Conservation (phyloP, 1,140 invertebrate genomes). For the Macrocentrus cingulum region DNA sequence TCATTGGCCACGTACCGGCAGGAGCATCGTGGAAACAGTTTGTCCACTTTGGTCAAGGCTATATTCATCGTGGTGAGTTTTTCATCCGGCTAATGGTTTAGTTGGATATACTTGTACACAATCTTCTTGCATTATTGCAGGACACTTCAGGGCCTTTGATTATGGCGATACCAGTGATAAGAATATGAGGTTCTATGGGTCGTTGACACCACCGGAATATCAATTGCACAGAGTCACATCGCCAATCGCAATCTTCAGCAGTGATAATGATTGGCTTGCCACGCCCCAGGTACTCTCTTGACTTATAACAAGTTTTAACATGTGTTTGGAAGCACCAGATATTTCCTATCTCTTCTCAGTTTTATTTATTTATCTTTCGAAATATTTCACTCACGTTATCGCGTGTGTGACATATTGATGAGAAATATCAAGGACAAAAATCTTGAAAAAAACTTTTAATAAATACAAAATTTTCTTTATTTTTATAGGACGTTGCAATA, state of each 20-base stretch:
- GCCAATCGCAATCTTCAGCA: conserved; percentile 68
- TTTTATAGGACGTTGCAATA: conserved; percentile 50
- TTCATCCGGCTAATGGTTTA: too few relatives aligned
- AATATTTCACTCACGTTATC: too few relatives aligned
- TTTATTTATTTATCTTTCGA: too few relatives aligned
- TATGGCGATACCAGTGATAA: conserved; percentile 49
- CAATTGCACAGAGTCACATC: conserved; percentile 60
- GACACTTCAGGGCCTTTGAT: conserved; percentile 51
- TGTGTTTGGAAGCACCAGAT: too few relatives aligned
- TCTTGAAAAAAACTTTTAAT: too few relatives aligned
- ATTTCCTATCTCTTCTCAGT: too few relatives aligned
- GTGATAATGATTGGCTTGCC: conserved; percentile 65
- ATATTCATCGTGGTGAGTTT: conserved; percentile 49
- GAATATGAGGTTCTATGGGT: conserved; percentile 51
- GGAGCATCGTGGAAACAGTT: conserved; percentile 78
- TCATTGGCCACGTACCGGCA: conserved; percentile 75
- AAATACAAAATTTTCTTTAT: too few relatives aligned
- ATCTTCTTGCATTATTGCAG: too few relatives aligned
- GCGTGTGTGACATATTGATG: too few relatives aligned
- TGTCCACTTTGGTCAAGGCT: conserved; percentile 69
- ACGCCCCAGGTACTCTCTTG: conserved; percentile 51
- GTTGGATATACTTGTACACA: too few relatives aligned
- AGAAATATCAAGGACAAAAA: too few relatives aligned
- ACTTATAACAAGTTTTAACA: too few relatives aligned
- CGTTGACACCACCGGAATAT: conserved; percentile 65